These are phyloP conservation scores for Aurelia sp. DNA, from an alignment of 30 jellyfish, hydroid and myxozoan species.

Conservation along the genomic window DNA sequence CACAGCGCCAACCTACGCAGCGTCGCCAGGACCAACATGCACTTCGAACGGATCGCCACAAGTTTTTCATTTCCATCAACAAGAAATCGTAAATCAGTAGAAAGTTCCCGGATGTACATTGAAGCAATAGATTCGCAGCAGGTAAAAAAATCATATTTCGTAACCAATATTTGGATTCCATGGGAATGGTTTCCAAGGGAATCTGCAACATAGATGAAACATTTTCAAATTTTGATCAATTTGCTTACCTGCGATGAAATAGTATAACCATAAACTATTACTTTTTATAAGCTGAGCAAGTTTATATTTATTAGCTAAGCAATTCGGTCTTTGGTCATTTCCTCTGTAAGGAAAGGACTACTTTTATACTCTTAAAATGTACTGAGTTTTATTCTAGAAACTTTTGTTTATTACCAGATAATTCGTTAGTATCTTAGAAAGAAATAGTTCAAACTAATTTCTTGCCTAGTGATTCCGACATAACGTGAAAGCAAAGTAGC, in stretches of 20 bases:
- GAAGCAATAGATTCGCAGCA: background rate
- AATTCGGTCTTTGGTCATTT: slow-evolving; percentile 3
- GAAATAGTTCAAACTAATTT: no score
- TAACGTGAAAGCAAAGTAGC: no score
- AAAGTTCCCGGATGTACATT: background rate
- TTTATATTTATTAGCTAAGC: slow-evolving; percentile 41
- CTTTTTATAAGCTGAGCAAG: slow-evolving; percentile 34
- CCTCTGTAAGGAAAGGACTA: background rate
- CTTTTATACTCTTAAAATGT: slow-evolving; percentile 14
- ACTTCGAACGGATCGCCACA: slow-evolving; percentile 58
- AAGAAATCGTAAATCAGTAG: slow-evolving; percentile 52
- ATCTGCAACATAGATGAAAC: slow-evolving; percentile 42
- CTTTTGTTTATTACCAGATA: no score
- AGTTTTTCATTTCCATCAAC: slow-evolving; percentile 62
- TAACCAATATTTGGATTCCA: slow-evolving; percentile 35
- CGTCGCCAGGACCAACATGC: slow-evolving; percentile 71
- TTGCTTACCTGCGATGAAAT: background rate
- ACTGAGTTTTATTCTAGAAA: no score
- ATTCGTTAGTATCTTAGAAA: no score
- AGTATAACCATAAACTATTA: background rate
- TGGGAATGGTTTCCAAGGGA: slow-evolving; percentile 1
- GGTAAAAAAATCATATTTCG: slow-evolving; percentile 19
- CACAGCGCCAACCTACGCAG: slow-evolving; percentile 56
- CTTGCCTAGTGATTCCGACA: no score
- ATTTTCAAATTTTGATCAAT: slow-evolving; percentile 9